Conservation (phyloP, 1,140 invertebrate genomes). For the Zaprionus gabonicus region DNA sequence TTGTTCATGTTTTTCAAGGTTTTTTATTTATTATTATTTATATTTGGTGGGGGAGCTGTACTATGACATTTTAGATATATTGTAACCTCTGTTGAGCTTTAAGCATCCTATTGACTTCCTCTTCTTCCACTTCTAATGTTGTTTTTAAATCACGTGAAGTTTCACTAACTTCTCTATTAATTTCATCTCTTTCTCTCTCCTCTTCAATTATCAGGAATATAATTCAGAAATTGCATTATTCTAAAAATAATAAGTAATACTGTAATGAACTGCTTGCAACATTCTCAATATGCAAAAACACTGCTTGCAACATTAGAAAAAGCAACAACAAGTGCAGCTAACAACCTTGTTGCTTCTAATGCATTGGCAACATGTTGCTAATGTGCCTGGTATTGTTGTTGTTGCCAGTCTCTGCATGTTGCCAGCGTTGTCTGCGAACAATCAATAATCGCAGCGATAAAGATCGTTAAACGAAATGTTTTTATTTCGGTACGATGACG, state of each 20-base stretch:
- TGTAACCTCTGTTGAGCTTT: too few species aligned
- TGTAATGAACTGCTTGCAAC: conserved; percentile 12
- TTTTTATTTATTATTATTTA: too few species aligned
- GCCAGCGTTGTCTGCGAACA: conserved; percentile 48
- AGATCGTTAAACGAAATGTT: conserved; percentile 83
- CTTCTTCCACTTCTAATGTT: too few species aligned
- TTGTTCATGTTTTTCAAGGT: too few species aligned
- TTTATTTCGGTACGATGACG: conserved; percentile 68
- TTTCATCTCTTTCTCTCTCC: too few species aligned
- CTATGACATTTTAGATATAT: too few species aligned
- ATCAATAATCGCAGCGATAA: conserved; percentile 84
- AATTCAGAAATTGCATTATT: too few species aligned
- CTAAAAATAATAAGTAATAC: not conserved
- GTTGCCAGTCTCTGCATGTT: conserved; percentile 3
- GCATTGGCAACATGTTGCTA: conserved; percentile 41
- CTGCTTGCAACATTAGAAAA: not conserved
- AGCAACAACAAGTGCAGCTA: not conserved
- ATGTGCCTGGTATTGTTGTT: conserved; percentile 32
- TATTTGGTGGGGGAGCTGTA: too few species aligned
- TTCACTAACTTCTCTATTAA: not conserved
- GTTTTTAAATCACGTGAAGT: not conserved
- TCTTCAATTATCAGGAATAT: too few species aligned
- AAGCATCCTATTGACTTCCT: too few species aligned
- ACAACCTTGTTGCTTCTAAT: conserved; percentile 18
- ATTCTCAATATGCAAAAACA: too few species aligned